A percentile compares a stretch with the other conserved stretches of the same genome.
Evolutionary conservation across 2,113 vertebrate species (phyloP).

Genomic region (Anguilla japonica): DNA sequence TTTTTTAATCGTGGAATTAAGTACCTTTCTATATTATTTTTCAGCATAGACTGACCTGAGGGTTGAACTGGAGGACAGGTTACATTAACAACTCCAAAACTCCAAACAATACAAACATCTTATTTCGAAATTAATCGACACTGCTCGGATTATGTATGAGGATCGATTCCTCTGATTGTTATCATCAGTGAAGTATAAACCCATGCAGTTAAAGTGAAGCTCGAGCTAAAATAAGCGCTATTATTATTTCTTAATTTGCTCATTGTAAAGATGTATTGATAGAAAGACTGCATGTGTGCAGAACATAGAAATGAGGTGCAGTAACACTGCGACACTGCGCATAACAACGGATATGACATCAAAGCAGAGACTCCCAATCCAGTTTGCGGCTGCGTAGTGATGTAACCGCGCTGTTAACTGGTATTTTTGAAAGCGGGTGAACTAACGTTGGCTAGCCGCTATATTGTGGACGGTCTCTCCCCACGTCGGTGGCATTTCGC

Average conservation of each 20-base stretch:
- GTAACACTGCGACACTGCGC: too few species aligned
- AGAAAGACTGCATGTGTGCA: not conserved
- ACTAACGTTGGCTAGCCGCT: constrained; percentile 13
- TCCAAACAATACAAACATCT: too few species aligned
- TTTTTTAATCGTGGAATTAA: not conserved
- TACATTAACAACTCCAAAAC: too few species aligned
- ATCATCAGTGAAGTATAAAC: too few species aligned
- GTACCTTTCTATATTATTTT: not conserved
- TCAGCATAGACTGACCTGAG: not conserved
- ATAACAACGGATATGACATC: constrained; percentile 16
- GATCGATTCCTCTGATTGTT: not conserved
- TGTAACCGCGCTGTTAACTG: constrained; percentile 64
- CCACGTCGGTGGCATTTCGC: constrained; percentile 14
- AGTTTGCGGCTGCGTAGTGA: constrained; percentile 54
- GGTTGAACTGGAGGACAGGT: too few species aligned
- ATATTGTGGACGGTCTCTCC: not conserved
- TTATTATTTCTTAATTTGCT: too few species aligned
- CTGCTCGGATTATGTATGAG: not conserved
- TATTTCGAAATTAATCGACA: too few species aligned
- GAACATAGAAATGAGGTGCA: not conserved
- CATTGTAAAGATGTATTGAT: too few species aligned
- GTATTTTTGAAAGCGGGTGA: constrained; percentile 61
- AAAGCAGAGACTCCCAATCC: not conserved
- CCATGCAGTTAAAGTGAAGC: too few species aligned
- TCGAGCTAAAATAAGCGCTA: too few species aligned